Percentiles rank a stretch among this genome's conserved stretches.
Evolutionary conservation across 2,113 vertebrate genomes (phyloP).

Genomic region (Penelope pileata): DNA sequence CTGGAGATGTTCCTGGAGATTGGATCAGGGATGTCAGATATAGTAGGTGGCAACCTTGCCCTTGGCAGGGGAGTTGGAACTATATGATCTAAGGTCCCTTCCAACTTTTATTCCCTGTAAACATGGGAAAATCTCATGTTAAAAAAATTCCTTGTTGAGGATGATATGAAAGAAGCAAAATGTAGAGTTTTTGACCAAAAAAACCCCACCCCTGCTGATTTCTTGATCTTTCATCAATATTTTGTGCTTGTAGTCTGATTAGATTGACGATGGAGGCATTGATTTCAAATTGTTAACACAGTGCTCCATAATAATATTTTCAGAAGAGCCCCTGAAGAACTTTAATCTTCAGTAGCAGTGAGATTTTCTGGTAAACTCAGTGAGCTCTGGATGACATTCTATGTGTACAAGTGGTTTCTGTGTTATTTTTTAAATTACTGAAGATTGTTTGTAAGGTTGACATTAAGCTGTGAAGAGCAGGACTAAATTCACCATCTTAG

Average conservation of each 20-base stretch:
- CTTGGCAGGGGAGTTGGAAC: too few relatives aligned
- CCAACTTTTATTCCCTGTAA: neutral
- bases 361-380: neutral
- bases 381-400: neutral
- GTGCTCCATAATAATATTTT: neutral
- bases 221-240: neutral
- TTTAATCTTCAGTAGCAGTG: neutral
- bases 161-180: neutral
- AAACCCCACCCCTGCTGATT: accelerated
- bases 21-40: too few relatives aligned
- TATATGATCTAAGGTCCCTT: neutral
- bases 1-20: too few relatives aligned
- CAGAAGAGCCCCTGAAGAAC: neutral
- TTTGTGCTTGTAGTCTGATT: neutral
- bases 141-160: neutral
- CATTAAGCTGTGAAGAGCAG: slow-evolving; percentile 44
- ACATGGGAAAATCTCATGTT: neutral
- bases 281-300: neutral
- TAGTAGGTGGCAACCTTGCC: too few relatives aligned
- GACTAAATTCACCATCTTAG: slow-evolving; percentile 16
- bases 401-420: neutral
- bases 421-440: neutral
- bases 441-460: slow-evolving; percentile 31
- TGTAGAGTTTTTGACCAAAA: neutral
- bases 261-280: neutral